phyloP scores from a whole-genome alignment of 2,888 invertebrate genomes.

The Drosophila tanythrix region DNA sequence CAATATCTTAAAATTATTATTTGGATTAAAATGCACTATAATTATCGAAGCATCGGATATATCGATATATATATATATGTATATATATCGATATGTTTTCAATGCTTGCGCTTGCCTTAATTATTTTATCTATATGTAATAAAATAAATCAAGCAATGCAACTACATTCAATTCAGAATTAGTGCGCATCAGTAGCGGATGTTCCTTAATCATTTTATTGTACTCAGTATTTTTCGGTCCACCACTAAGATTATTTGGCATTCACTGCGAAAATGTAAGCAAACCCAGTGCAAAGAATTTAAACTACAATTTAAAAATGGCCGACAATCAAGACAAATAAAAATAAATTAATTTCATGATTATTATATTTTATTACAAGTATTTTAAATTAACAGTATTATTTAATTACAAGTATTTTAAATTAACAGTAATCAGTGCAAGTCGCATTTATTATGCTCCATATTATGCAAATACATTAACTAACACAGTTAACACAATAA shows the following conservation, averaged over 20 bases:
- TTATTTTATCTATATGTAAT: neutral
- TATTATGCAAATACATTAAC: no score
- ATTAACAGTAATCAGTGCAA: neutral
- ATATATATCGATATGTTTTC: neutral
- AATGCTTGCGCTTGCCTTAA: neutral
- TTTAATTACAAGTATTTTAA: neutral
- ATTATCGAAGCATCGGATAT: neutral
- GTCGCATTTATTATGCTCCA: neutral
- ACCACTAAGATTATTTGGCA: neutral
- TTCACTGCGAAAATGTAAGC: neutral
- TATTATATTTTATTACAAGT: neutral
- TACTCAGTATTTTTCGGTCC: neutral
- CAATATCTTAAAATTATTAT: constrained; percentile 30
- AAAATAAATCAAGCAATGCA: neutral
- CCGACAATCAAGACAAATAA: neutral
- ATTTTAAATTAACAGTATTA: neutral
- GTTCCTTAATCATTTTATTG: no score
- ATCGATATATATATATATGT: neutral
- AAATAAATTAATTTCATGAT: neutral
- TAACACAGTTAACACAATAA: neutral
- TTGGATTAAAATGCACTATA: constrained; percentile 5
- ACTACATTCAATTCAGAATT: neutral
- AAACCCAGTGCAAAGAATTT: neutral
- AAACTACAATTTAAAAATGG: neutral
- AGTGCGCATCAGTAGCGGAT: no score